phyloP scores from a whole-genome alignment of 2,797 vertebrate genomes.

The Artibeus lituratus region DNA sequence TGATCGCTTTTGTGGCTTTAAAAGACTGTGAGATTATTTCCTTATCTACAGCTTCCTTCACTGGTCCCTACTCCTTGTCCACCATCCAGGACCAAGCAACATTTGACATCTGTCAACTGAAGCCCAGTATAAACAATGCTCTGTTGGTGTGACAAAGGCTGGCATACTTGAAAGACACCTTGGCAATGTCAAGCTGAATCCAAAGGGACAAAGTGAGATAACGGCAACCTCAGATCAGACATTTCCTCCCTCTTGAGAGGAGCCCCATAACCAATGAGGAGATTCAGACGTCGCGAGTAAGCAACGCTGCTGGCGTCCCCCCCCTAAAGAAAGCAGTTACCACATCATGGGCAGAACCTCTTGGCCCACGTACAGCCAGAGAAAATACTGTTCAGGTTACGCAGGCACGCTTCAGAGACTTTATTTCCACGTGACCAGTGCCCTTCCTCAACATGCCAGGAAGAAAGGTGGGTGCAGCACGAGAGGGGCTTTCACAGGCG shows the following conservation, averaged over 20 bases:
- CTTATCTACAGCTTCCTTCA: slow-evolving; percentile 48
- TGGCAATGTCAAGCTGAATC: slow-evolving; percentile 58
- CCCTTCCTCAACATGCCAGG: background rate
- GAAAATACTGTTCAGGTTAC: background rate
- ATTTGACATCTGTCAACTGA: slow-evolving; percentile 67
- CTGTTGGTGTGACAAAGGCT: slow-evolving; percentile 71
- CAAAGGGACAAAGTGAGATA: slow-evolving; percentile 53
- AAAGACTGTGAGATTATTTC: slow-evolving; percentile 64
- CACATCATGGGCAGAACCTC: background rate
- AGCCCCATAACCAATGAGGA: slow-evolving; percentile 20
- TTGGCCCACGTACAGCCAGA: background rate
- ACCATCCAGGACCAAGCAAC: slow-evolving; percentile 47
- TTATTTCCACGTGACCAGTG: background rate
- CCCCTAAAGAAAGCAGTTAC: background rate
- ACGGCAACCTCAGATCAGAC: slow-evolving; percentile 37
- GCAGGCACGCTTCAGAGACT: background rate
- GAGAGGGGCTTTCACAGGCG: background rate
- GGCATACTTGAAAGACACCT: slow-evolving; percentile 67
- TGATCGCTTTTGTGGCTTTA: slow-evolving; percentile 55
- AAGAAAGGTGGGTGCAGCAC: background rate
- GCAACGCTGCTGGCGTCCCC: background rate
- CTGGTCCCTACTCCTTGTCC: background rate
- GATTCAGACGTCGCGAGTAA: background rate
- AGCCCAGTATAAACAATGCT: slow-evolving; percentile 64
- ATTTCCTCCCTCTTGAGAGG: slow-evolving; percentile 7